phyloP scores from a whole-genome alignment of 2,113 vertebrate species.

The Penelope pileata region DNA sequence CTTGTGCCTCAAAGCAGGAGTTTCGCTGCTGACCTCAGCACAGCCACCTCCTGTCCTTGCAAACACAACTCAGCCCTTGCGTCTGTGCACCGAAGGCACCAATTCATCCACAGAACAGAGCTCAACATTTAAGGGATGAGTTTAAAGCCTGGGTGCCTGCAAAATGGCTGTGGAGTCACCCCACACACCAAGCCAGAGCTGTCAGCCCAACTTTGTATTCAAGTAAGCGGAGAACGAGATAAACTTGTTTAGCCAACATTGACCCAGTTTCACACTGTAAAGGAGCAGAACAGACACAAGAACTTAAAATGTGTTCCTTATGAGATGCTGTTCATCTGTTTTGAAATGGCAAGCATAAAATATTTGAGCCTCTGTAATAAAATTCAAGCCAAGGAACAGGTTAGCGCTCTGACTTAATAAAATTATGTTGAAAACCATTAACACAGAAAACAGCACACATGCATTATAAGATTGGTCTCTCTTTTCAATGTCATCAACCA shows the following conservation, averaged over 20 bases:
- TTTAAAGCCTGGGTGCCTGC: background rate
- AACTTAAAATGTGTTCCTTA: background rate
- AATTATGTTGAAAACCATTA: conserved; percentile 15
- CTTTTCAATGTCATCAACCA: background rate
- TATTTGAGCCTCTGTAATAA: background rate
- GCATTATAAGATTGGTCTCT: background rate
- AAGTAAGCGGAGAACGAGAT: background rate
- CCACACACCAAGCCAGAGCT: background rate
- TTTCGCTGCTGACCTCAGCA: accelerated
- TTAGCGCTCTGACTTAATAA: background rate
- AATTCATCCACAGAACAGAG: background rate
- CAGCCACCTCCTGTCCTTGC: background rate
- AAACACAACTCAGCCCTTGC: background rate
- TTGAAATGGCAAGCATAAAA: conserved; percentile 13
- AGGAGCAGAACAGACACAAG: background rate
- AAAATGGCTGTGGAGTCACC: background rate
- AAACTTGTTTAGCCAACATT: conserved; percentile 7
- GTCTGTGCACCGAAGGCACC: background rate
- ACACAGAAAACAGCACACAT: background rate
- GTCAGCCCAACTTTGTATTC: background rate
- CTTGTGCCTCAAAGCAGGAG: accelerated
- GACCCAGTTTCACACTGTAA: conserved; percentile 3
- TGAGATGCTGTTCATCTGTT: background rate
- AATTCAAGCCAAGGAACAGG: background rate
- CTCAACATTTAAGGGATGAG: accelerated